Evolutionary conservation across 2,888 invertebrate genomes (phyloP).

Genomic region (Platerodrilus igneus): DNA sequence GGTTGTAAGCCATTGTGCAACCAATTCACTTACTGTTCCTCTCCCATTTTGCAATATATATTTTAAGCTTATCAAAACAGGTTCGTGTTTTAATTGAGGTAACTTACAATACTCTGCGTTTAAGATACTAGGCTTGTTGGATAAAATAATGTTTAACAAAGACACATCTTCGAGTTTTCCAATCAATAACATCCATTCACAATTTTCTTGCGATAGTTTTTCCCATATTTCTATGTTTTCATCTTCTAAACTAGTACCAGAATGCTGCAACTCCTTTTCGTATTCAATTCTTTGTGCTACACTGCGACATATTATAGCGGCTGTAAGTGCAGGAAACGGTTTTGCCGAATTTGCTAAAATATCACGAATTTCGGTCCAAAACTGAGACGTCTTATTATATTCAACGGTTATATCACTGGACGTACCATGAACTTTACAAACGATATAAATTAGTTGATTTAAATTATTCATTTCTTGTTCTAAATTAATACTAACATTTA

Average conservation of each 20-base stretch:
- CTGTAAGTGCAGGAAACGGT: conserved; percentile 73
- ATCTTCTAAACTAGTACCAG: conserved; percentile 39
- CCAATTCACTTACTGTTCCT: conserved; percentile 85
- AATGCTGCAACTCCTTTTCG: conserved; percentile 41
- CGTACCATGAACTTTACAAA: conserved; percentile 60
- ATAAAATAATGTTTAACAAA: conserved; percentile 67
- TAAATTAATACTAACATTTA: conserved; percentile 46
- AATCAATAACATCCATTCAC: conserved; percentile 81
- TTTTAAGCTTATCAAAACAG: conserved; percentile 61
- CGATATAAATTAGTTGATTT: conserved; percentile 58
- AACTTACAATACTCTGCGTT: conserved; percentile 44
- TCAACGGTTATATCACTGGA: conserved; percentile 57
- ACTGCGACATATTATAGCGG: conserved; percentile 77
- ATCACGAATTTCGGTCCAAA: conserved; percentile 78
- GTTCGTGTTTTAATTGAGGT: conserved; percentile 54
- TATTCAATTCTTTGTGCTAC: conserved; percentile 57
- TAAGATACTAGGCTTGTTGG: conserved; percentile 48
- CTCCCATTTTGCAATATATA: conserved; percentile 61
- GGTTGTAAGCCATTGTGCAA: conserved; percentile 79
- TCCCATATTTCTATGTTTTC: conserved; percentile 63
- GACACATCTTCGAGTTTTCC: conserved; percentile 87
- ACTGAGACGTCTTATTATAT: conserved; percentile 67
- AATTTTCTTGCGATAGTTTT: conserved; percentile 76
- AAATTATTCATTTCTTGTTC: conserved; percentile 64
- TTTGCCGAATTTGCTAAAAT: conserved; percentile 67